Evolutionary conservation across 2,888 invertebrate species (phyloP).

Genomic region (Uloborus plumipes): DNA sequence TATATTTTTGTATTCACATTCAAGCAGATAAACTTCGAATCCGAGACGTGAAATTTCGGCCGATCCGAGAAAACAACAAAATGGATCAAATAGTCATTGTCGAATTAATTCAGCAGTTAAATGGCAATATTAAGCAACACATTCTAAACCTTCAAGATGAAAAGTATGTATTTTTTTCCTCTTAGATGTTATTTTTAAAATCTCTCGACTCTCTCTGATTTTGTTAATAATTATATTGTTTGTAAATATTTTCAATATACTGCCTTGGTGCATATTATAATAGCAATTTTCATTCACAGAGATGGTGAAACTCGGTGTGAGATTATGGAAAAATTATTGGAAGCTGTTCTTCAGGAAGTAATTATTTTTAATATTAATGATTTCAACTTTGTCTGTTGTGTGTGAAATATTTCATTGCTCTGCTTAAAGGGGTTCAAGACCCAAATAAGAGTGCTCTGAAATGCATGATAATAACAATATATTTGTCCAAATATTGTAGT

Average conservation of each 20-base stretch:
- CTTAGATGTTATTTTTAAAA: neutral
- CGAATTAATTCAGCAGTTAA: conserved; percentile 72
- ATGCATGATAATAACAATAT: no score
- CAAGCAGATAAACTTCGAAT: conserved; percentile 79
- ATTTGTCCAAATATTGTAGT: no score
- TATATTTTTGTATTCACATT: conserved; percentile 42
- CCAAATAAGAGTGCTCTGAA: no score
- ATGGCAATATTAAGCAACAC: conserved; percentile 76
- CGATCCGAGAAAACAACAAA: conserved; percentile 69
- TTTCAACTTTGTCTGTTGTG: neutral
- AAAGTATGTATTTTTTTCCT: conserved; percentile 71
- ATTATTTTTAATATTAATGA: conserved; percentile 1
- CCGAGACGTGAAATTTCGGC: conserved; percentile 73
- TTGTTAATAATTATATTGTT: neutral
- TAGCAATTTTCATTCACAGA: conserved; percentile 66
- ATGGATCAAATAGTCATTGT: conserved; percentile 71
- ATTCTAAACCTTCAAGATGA: conserved; percentile 76
- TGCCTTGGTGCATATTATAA: neutral
- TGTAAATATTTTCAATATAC: neutral
- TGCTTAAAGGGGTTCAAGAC: no score
- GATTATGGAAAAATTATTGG: conserved; percentile 78
- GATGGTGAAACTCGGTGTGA: conserved; percentile 75
- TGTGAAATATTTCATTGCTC: no score
- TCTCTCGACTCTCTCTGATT: neutral
- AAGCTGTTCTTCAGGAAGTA: conserved; percentile 74